Base-by-base conservation (phyloP, 2,888 invertebrate species). In the Polietes domitor region DNA sequence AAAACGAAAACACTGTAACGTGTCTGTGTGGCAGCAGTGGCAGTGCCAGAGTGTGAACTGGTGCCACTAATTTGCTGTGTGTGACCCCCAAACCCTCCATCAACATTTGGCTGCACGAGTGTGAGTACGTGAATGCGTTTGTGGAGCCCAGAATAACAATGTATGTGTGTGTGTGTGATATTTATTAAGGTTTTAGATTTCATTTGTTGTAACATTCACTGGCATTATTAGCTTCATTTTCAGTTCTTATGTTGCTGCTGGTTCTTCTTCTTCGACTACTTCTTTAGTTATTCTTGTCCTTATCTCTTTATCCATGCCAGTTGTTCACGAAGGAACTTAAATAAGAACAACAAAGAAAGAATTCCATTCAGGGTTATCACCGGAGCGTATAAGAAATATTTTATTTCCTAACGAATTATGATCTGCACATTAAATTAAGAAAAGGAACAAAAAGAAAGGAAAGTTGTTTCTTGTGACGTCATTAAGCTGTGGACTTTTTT, bases 121-220 rank as follows among this genome's bases (percentile, higher is more conserved):
- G 26, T 15, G 37, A 72, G 32, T 74, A 70, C 17, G 28, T 53
- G 26, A 41, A 21, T 70, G 15, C 32, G n/a, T 37, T 72, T 55
- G 37, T 1, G 10, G 61, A n/a, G 63, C 41, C 47, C 5, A 26
- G n/a, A 47, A n/a, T 47, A 4, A 15, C 32, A 21, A 15, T 24
- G 21, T 26, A 10, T 32, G 43, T 43, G 50, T 37, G 32, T 37
- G n/a, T 37, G 12, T 47, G 41, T 37, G 17, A n/a, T 73, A 32
- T 55, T 75, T 71, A 70, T 78, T 37, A 73, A 70, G 37, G 50
- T 50, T 82, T 58, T 77, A 7, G 43, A 65, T 72, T 55, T 58
- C 63, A 50, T 77, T 74, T 77, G 28, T 47, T 77, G 17, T 41
- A 65, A 28, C 53, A 81, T 75, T 81, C 50, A 50, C 68, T 58